Percentiles rank a stretch among this genome's conserved stretches.
Evolutionary conservation across 2,797 vertebrate genomes (phyloP).

Genomic region (Spheniscus humboldti): DNA sequence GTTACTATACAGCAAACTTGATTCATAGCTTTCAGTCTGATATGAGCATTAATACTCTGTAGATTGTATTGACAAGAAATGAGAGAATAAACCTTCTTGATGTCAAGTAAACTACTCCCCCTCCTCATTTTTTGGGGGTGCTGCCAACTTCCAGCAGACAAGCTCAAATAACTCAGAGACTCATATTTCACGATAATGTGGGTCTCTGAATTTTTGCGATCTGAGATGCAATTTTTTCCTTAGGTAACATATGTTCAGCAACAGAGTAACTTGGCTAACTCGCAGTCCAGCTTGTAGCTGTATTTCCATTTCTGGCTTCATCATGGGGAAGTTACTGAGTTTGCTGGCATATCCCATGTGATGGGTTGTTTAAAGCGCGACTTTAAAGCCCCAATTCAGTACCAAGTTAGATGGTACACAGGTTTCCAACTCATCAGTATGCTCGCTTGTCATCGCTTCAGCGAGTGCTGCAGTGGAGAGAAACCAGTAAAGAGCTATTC

Average conservation of each 20-base stretch:
- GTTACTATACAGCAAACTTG: not conserved
- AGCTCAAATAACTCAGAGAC: not conserved
- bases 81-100: not conserved
- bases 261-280: accelerated
- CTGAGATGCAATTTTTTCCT: not conserved
- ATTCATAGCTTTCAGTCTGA: not conserved
- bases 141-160: not conserved
- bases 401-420: not conserved
- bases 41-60: not conserved
- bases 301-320: not conserved
- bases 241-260: not conserved
- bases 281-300: not conserved
- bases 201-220: not conserved
- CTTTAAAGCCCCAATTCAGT: not conserved
- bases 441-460: accelerated
- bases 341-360: not conserved
- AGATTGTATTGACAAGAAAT: not conserved
- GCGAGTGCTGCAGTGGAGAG: not conserved
- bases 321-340: not conserved
- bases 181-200: not conserved
- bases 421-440: not conserved
- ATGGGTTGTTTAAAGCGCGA: not conserved
- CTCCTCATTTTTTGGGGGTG: not conserved
- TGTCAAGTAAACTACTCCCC: not conserved
- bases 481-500: not conserved